These are phyloP conservation scores for Spinus pinus DNA, from an alignment of 2,797 vertebrate species.

Conservation along the genomic window DNA sequence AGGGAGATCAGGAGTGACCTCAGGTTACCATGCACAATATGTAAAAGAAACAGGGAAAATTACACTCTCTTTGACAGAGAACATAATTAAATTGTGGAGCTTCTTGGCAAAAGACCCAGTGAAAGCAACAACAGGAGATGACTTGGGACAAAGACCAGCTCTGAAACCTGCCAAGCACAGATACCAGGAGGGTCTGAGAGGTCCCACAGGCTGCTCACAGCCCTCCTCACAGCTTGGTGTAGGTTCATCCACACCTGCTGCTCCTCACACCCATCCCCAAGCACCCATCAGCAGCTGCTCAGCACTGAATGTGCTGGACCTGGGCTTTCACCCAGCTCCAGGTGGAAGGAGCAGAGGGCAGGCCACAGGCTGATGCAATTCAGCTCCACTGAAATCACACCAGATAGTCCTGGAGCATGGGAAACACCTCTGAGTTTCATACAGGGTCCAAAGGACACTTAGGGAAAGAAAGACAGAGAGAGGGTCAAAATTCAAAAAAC, in stretches of 20 bases:
- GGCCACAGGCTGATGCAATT: neutral
- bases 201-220: neutral
- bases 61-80: neutral
- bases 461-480: neutral
- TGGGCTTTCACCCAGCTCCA: neutral
- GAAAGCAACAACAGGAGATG: neutral
- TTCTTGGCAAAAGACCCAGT: neutral
- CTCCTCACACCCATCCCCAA: neutral
- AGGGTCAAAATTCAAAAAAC: neutral
- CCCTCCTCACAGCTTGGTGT: fast-evolving
- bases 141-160: neutral
- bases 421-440: fast-evolving
- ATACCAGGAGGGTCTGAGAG: neutral
- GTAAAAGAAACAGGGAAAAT: neutral
- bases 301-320: neutral
- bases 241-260: neutral
- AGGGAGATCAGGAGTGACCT: neutral
- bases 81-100: neutral
- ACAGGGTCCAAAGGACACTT: neutral
- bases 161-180: neutral
- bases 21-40: neutral
- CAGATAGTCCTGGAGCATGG: neutral
- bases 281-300: fast-evolving
- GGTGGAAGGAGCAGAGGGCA: neutral
- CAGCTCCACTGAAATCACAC: neutral